A percentile compares a stretch with the other conserved stretches of the same genome.
Evolutionary conservation across 1,140 invertebrate genomes (phyloP).

Genomic region (Nasonia longicornis): DNA sequence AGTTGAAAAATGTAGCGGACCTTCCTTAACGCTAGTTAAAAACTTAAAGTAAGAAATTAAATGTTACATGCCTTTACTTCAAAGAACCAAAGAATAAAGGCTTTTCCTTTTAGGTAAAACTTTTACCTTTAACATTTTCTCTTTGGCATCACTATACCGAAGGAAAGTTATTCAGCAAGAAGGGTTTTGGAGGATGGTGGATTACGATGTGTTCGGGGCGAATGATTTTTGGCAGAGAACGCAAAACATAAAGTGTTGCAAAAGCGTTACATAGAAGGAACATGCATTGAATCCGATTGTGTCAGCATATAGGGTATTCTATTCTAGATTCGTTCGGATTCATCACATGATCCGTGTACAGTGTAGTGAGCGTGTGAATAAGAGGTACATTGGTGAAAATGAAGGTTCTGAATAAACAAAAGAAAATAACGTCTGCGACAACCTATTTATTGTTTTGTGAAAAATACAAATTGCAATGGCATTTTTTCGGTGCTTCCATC

Average conservation of each 20-base stretch:
- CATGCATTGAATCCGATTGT: conserved; percentile 6
- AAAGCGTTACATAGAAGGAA: conserved; percentile 20
- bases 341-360: not conserved
- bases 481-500: conserved; percentile 26
- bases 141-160: not conserved
- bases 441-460: conserved; percentile 57
- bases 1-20: conserved; percentile 36
- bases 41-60: conserved; percentile 19
- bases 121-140: not conserved
- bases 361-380: not conserved
- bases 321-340: conserved; percentile 3
- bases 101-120: not conserved
- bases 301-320: not conserved
- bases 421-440: conserved; percentile 55
- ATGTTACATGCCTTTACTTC: conserved; percentile 1
- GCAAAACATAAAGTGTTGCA: conserved; percentile 27
- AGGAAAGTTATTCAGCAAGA: conserved; percentile 45
- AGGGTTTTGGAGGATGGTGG: conserved; percentile 40
- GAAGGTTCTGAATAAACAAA: conserved; percentile 49
- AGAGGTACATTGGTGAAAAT: conserved; percentile 24
- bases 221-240: conserved; percentile 20
- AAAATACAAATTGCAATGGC: conserved; percentile 47
- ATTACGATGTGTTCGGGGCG: not conserved
- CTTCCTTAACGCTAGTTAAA: conserved; percentile 36
- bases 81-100: not conserved